These are phyloP conservation scores for Clostera curtula DNA, from an alignment of 2,888 invertebrate species.

Conservation along the genomic window DNA sequence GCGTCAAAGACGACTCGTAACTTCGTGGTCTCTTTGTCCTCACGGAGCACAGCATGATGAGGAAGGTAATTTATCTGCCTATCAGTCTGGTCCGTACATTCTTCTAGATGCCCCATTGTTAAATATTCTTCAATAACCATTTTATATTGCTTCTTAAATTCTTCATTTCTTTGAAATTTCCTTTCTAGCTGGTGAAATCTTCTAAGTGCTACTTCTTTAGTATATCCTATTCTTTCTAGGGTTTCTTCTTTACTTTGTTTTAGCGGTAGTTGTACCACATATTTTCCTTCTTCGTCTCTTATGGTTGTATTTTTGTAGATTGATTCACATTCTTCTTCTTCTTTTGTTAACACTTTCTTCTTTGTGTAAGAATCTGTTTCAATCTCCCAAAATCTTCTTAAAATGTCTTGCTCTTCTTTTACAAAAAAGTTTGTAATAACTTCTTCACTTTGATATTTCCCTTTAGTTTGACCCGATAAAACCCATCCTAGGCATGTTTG, in stretches of 20 bases:
- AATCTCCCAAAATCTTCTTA: too few species aligned
- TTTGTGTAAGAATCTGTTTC: too few species aligned
- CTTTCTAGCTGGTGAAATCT: constrained; percentile 12
- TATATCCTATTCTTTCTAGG: constrained; percentile 4
- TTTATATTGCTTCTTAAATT: constrained; percentile 1
- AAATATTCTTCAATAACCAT: constrained; percentile 2
- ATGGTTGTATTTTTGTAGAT: too few species aligned
- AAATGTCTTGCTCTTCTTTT: too few species aligned
- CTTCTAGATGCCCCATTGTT: constrained; percentile 1
- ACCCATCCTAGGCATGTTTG: constrained; percentile 10
- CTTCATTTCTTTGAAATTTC: constrained; percentile 2
- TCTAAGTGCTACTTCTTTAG: constrained; percentile 12
- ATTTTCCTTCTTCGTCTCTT: constrained; percentile 6
- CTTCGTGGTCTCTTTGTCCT: constrained; percentile 14
- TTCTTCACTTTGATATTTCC: background rate
- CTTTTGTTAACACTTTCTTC: too few species aligned
- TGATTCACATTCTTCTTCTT: too few species aligned
- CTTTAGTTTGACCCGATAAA: constrained; percentile 1
- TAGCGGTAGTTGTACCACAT: constrained; percentile 1
- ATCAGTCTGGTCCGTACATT: background rate
- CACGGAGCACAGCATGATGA: constrained; percentile 13
- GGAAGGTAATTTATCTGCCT: background rate
- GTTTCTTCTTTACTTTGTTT: constrained; percentile 4
- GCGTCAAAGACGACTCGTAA: constrained; percentile 4
- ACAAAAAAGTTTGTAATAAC: too few species aligned